A percentile compares a stretch with the other conserved stretches of the same genome.
Evolutionary conservation across 2,888 invertebrate genomes (phyloP).

Genomic region (Dendrolimus houi): DNA sequence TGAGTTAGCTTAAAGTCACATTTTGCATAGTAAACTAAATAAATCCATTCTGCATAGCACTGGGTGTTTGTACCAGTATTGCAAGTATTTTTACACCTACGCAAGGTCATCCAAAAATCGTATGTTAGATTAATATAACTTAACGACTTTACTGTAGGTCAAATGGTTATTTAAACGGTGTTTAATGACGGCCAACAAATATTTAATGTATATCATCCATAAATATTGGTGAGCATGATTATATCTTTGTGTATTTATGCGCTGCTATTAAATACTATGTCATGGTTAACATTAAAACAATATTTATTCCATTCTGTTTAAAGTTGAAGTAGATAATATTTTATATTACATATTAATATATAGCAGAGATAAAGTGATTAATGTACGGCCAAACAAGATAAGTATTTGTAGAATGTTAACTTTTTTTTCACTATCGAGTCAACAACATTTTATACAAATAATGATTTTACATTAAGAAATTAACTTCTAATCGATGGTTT

Average conservation of each 20-base stretch:
- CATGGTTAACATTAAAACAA: not conserved
- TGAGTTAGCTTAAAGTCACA: no score
- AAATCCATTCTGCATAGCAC: conserved; percentile 1
- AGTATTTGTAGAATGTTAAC: no score
- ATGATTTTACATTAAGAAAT: no score
- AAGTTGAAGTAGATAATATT: not conserved
- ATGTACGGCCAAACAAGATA: no score
- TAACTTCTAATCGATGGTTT: no score
- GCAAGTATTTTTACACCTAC: conserved; percentile 24
- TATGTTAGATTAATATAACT: conserved; percentile 28
- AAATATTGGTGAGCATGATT: not conserved
- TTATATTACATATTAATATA: not conserved
- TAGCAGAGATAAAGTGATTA: no score
- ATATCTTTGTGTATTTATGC: not conserved
- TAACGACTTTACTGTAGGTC: conserved; percentile 36
- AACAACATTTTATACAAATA: no score
- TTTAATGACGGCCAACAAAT: conserved; percentile 3
- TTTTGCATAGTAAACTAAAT: not conserved
- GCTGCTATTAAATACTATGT: not conserved
- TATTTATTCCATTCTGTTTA: conserved; percentile 1
- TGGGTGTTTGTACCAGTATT: conserved; percentile 12
- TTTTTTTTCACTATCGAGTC: no score
- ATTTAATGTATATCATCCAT: conserved; percentile 1
- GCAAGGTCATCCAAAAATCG: conserved; percentile 38
- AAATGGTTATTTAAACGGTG: conserved; percentile 25